phyloP scores from a whole-genome alignment of 1,140 invertebrate species.

The Heterodera schachtii region DNA sequence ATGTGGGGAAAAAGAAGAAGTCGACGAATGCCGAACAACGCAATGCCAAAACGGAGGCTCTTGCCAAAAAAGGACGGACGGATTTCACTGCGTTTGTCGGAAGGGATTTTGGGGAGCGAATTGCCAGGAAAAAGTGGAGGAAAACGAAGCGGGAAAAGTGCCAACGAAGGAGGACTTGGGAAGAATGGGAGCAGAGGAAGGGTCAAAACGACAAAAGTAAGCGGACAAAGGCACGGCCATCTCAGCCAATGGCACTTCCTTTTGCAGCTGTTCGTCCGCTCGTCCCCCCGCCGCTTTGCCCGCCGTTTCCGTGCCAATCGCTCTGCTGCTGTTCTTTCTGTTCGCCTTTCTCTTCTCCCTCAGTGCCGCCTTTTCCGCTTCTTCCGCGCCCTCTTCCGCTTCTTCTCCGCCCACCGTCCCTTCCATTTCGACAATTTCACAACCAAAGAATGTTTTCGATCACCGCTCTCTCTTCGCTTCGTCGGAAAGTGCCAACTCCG shows the following conservation, averaged over 20 bases:
- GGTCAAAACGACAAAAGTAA: background rate
- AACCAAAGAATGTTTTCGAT: background rate
- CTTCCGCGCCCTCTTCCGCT: background rate
- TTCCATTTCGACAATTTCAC: background rate
- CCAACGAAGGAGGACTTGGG: background rate
- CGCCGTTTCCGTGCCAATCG: background rate
- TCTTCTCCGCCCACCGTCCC: background rate
- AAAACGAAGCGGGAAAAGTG: constrained; percentile 6
- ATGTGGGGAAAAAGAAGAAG: constrained; percentile 19
- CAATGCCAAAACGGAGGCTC: constrained; percentile 36
- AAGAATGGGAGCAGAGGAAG: background rate
- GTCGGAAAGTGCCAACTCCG: background rate
- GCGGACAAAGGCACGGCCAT: background rate
- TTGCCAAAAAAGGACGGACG: constrained; percentile 33
- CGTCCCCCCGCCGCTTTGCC: background rate
- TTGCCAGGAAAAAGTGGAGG: constrained; percentile 30
- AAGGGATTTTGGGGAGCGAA: constrained; percentile 10
- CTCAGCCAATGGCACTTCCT: background rate
- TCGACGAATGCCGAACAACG: constrained; percentile 25
- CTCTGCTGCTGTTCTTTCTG: background rate
- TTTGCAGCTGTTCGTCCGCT: background rate
- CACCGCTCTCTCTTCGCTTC: background rate
- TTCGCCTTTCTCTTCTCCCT: background rate
- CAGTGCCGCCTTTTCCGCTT: background rate
- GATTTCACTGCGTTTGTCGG: constrained; percentile 33